Evolutionary conservation across 2,113 vertebrate genomes (phyloP).

Genomic region (Esox niger): DNA sequence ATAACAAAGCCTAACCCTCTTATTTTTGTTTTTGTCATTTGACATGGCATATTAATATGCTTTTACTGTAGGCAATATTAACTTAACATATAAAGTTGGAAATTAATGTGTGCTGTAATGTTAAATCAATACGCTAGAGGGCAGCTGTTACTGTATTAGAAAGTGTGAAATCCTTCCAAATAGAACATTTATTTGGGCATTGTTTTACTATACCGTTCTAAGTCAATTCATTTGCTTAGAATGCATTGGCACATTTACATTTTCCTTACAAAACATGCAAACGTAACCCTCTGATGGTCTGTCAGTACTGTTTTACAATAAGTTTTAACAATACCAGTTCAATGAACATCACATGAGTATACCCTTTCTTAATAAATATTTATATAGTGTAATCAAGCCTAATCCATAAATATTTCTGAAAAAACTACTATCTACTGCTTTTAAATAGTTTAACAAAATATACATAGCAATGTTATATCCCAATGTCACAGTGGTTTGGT

Average conservation of each 20-base stretch:
- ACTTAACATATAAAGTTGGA: constrained; percentile 3
- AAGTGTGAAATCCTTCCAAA: too few relatives aligned
- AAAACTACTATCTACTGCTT: constrained; percentile 15
- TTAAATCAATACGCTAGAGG: not conserved
- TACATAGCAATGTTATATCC: constrained; percentile 12
- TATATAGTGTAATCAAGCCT: constrained; percentile 20
- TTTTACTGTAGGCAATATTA: not conserved
- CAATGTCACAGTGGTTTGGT: constrained; percentile 63
- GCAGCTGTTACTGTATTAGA: not conserved
- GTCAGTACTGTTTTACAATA: not conserved
- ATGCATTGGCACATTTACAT: constrained; percentile 21
- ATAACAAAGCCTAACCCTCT: not conserved
- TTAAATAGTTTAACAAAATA: constrained; percentile 11
- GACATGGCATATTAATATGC: constrained; percentile 1
- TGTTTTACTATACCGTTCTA: not conserved
- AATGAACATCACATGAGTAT: not conserved
- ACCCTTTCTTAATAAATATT: constrained; percentile 29
- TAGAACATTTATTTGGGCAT: not conserved
- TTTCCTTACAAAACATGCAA: constrained; percentile 1
- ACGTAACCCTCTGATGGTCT: not conserved
- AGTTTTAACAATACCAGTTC: not conserved
- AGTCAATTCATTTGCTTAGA: constrained; percentile 14
- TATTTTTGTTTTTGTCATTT: not conserved
- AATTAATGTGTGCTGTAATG: constrained; percentile 1
- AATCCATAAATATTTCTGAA: not conserved